Evolutionary conservation across 2,113 vertebrate genomes (phyloP).

Genomic region (Xiphorhynchus elegans): DNA sequence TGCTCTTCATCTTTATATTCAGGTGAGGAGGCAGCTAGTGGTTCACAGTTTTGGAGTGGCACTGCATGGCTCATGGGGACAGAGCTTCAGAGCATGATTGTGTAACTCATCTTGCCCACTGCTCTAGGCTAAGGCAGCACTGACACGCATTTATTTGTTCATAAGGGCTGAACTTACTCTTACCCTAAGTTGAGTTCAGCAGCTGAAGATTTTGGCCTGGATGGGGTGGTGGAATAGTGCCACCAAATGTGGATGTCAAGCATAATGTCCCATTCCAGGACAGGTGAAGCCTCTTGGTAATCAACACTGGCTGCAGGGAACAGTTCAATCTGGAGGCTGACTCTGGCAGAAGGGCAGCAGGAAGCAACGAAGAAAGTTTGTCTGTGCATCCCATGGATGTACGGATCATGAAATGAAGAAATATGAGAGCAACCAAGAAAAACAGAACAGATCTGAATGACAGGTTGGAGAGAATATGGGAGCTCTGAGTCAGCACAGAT

Average conservation of each 20-base stretch:
- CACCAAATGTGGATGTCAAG: background rate
- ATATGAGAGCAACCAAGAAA: background rate
- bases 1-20: constrained; percentile 99
- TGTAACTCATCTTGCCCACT: background rate
- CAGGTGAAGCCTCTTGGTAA: background rate
- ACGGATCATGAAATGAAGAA: background rate
- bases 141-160: background rate
- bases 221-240: background rate
- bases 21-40: constrained; percentile 76
- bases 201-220: background rate
- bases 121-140: background rate
- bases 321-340: background rate
- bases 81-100: background rate
- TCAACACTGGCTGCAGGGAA: background rate
- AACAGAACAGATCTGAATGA: background rate
- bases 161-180: background rate
- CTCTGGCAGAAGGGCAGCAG: background rate
- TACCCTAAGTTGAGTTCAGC: background rate
- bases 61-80: background rate
- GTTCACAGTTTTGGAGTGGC: background rate
- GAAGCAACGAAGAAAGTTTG: background rate
- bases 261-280: background rate
- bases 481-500: background rate
- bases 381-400: background rate
- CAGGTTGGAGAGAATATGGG: background rate